Percentiles rank a stretch among this genome's conserved stretches.
phyloP scores from a whole-genome alignment of 2,888 invertebrate species.

The Trachelus tabidus region DNA sequence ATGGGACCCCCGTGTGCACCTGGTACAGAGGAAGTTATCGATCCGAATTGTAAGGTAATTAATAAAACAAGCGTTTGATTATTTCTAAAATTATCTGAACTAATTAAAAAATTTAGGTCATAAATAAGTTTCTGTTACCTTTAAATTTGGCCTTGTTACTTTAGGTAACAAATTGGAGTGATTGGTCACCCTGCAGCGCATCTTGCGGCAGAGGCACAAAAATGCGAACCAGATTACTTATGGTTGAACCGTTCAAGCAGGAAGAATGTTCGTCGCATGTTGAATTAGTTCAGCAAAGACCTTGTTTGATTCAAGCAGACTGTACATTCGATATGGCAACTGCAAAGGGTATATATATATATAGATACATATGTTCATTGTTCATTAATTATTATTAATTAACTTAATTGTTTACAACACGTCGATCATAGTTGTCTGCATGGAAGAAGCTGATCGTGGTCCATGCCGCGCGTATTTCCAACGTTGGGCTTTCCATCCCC shows the following conservation, averaged over 20 bases:
- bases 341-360: conserved; percentile 75
- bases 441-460: conserved; percentile 81
- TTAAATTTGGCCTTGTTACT: not conserved
- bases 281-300: conserved; percentile 80
- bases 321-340: conserved; percentile 80
- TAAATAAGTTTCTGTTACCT: not conserved
- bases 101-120: not conserved
- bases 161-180: conserved; percentile 87
- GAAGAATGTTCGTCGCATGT: conserved; percentile 75
- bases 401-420: conserved; percentile 1
- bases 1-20: conserved; percentile 77
- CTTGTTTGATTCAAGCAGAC: conserved; percentile 75
- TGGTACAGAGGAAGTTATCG: conserved; percentile 69
- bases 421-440: conserved; percentile 79
- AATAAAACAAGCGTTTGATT: not conserved
- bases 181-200: conserved; percentile 92
- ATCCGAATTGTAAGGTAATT: conserved; percentile 70
- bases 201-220: conserved; percentile 87
- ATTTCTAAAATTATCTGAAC: not conserved
- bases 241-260: conserved; percentile 75
- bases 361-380: not conserved
- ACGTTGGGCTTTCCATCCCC: conserved; percentile 87
- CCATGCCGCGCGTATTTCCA: conserved; percentile 89
- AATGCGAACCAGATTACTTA: conserved; percentile 77
- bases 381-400: no score